Conservation (phyloP, 2,797 vertebrate species). For the Melanotaenia maccullochi region DNA sequence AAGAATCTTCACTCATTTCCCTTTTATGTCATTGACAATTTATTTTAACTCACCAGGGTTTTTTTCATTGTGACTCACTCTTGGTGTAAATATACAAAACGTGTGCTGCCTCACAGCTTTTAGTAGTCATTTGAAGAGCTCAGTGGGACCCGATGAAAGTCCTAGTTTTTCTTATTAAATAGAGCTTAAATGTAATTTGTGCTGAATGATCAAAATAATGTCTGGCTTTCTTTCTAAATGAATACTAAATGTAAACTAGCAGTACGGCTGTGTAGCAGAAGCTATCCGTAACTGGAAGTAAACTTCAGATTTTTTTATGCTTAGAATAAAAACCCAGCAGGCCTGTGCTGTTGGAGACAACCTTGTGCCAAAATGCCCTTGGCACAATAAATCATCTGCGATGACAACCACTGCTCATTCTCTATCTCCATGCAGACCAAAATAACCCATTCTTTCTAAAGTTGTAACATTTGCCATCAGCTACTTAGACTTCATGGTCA, state of each 20-base stretch:
- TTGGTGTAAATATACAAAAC: background rate
- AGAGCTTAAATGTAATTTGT: constrained; percentile 29
- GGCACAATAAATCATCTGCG: constrained; percentile 48
- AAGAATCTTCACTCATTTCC: too few species aligned
- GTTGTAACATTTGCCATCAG: constrained; percentile 52
- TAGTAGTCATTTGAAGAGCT: constrained; percentile 21
- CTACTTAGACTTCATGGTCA: constrained; percentile 27
- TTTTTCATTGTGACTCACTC: too few species aligned
- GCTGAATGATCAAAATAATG: constrained; percentile 17
- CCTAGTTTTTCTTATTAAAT: constrained; percentile 22
- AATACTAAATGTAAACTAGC: constrained; percentile 8
- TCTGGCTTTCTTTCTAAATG: constrained; percentile 11
- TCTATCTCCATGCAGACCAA: constrained; percentile 36
- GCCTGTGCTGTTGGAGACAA: constrained; percentile 16
- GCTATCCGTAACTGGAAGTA: background rate
- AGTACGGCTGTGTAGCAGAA: constrained; percentile 4
- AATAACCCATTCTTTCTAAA: constrained; percentile 43
- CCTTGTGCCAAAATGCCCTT: constrained; percentile 21
- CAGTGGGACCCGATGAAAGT: background rate
- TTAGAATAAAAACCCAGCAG: constrained; percentile 3
- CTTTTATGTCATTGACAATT: too few species aligned
- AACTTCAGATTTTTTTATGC: constrained; percentile 12
- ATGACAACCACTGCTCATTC: constrained; percentile 60
- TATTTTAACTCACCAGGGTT: too few species aligned
- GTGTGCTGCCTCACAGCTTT: background rate